These are phyloP conservation scores for Leistus spinibarbis DNA, from an alignment of 2,888 invertebrate species.

Conservation along the genomic window DNA sequence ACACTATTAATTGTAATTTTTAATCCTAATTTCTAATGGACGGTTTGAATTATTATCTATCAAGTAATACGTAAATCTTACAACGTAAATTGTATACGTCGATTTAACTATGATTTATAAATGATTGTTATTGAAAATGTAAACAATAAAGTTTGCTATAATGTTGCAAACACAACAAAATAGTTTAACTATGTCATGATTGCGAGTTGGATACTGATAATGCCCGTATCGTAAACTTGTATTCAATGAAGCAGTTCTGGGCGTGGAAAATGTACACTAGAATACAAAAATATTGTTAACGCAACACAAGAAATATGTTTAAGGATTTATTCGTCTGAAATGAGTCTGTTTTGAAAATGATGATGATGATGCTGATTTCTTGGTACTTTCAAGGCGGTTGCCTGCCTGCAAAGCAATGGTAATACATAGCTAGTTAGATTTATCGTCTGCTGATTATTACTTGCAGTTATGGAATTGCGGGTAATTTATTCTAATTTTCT, in stretches of 20 bases:
- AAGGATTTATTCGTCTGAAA: too few species aligned
- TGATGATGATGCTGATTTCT: background rate
- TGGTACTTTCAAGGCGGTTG: background rate
- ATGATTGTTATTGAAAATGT: background rate
- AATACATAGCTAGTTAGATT: constrained; percentile 5
- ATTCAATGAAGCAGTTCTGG: background rate
- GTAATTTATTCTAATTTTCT: constrained; percentile 7
- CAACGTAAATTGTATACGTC: too few species aligned
- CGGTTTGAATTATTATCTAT: too few species aligned
- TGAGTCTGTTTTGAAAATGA: background rate
- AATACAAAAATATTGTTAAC: background rate
- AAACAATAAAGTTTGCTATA: background rate
- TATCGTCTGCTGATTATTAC: constrained; percentile 5
- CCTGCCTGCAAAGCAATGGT: background rate
- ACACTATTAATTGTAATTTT: too few species aligned
- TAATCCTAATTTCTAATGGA: too few species aligned
- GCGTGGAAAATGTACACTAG: background rate
- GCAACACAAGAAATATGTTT: background rate
- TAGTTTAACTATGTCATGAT: background rate
- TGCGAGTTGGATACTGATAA: background rate
- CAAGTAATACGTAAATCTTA: too few species aligned
- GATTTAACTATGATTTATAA: background rate
- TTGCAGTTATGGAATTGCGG: constrained; percentile 2
- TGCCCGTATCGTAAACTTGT: background rate
- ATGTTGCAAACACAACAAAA: too few species aligned